These are phyloP conservation scores for Cassiopea xamachana DNA, from an alignment of 30 jellyfish, hydroid and myxozoan genomes.

Conservation along the genomic window DNA sequence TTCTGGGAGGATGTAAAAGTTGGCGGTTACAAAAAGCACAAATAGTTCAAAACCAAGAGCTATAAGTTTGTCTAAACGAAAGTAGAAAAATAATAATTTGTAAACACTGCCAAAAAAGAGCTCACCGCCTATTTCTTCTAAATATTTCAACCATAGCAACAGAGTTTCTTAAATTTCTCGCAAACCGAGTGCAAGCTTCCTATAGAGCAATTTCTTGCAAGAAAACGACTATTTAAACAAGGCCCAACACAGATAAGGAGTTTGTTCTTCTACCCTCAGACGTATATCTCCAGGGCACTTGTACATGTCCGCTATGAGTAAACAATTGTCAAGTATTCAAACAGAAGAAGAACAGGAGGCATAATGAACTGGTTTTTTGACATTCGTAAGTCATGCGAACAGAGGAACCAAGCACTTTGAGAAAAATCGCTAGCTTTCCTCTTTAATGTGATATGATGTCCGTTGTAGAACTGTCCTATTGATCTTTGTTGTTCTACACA, in stretches of 20 bases:
- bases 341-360: background rate
- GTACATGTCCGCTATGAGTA: background rate
- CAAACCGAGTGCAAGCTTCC: too few species aligned
- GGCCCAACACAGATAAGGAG: background rate
- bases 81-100: too few species aligned
- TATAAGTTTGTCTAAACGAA: too few species aligned
- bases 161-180: too few species aligned
- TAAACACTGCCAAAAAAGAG: too few species aligned
- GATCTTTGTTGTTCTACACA: constrained; percentile 16
- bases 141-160: too few species aligned
- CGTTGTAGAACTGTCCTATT: constrained; percentile 73
- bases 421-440: constrained; percentile 36
- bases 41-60: too few species aligned
- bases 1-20: too few species aligned
- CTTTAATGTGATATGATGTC: constrained; percentile 64
- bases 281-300: background rate
- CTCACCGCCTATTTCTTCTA: too few species aligned
- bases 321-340: background rate
- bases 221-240: background rate
- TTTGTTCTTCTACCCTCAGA: background rate
- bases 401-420: background rate
- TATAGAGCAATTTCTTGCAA: background rate
- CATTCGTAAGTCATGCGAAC: background rate
- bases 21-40: too few species aligned
- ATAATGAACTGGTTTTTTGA: background rate